phyloP scores from a whole-genome alignment of 2,888 invertebrate genomes.

The Brachylomia viminalis region DNA sequence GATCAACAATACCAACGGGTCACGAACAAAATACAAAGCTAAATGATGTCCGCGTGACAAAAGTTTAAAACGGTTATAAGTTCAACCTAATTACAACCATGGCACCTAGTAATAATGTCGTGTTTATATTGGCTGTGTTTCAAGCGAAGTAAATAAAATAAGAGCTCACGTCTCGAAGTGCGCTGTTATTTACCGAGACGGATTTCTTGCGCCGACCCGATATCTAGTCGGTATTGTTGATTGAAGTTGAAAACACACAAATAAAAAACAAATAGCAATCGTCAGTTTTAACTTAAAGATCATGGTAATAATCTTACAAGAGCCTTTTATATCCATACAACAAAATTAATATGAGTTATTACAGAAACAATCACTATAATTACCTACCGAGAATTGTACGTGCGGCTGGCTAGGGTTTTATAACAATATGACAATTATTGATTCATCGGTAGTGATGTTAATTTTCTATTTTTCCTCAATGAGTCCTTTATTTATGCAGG shows the following conservation, averaged over 20 bases:
- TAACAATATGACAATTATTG: conserved; percentile 64
- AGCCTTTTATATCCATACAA: neutral
- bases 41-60: too few relatives aligned
- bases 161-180: too few relatives aligned
- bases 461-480: conserved; percentile 62
- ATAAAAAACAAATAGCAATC: neutral
- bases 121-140: too few relatives aligned
- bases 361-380: conserved; percentile 61
- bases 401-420: conserved; percentile 50
- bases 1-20: too few relatives aligned
- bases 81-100: too few relatives aligned
- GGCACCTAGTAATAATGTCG: too few relatives aligned
- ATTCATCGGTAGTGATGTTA: conserved; percentile 53
- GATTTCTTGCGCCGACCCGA: too few relatives aligned
- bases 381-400: conserved; percentile 63
- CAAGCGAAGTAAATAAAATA: too few relatives aligned
- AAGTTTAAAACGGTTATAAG: too few relatives aligned
- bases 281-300: neutral
- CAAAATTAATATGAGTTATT: conserved; percentile 44
- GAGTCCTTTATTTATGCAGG: conserved; percentile 82
- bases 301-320: neutral
- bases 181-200: too few relatives aligned
- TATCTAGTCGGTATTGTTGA: too few relatives aligned
- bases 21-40: too few relatives aligned
- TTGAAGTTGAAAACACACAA: neutral